Evolutionary conservation across 2,797 vertebrate species (phyloP).

Genomic region (Hozukius guyotensis): DNA sequence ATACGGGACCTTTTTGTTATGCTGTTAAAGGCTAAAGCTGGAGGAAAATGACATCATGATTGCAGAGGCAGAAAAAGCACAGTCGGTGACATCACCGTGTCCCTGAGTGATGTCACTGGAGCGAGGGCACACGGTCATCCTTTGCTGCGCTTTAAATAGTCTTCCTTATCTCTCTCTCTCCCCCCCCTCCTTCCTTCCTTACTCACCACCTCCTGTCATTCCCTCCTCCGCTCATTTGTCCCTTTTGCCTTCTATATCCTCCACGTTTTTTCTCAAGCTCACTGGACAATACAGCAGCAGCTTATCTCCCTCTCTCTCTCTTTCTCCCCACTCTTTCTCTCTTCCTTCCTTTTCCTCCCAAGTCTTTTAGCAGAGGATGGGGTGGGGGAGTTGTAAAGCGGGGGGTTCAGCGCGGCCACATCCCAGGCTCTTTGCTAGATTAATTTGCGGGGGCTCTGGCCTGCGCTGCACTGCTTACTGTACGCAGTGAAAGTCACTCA

Average conservation of each 20-base stretch:
- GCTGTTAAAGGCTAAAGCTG: neutral
- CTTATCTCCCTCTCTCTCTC: constrained; percentile 33
- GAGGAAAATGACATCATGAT: constrained; percentile 17
- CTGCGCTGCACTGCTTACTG: constrained; percentile 73
- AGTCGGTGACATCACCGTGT: constrained; percentile 51
- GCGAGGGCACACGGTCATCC: constrained; percentile 44
- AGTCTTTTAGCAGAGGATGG: constrained; percentile 32
- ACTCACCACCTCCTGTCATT: constrained; percentile 35
- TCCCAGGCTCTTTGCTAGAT: constrained; percentile 83
- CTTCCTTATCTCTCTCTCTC: constrained; percentile 37
- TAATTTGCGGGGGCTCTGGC: constrained; percentile 79
- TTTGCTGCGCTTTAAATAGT: constrained; percentile 60
- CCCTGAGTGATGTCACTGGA: constrained; percentile 62
- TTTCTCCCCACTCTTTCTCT: neutral
- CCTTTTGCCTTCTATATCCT: constrained; percentile 41
- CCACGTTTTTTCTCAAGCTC: constrained; percentile 38
- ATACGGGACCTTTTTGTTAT: neutral
- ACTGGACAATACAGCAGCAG: constrained; percentile 46
- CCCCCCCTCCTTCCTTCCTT: neutral
- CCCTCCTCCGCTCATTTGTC: constrained; percentile 36
- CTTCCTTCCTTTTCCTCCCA: constrained; percentile 10
- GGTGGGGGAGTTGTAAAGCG: constrained; percentile 26
- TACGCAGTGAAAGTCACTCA: constrained; percentile 85
- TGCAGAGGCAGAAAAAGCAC: neutral
- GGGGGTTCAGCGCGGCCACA: constrained; percentile 59